Evolutionary conservation across 1,140 invertebrate species (phyloP).

Genomic region (Cataglyphis hispanica): DNA sequence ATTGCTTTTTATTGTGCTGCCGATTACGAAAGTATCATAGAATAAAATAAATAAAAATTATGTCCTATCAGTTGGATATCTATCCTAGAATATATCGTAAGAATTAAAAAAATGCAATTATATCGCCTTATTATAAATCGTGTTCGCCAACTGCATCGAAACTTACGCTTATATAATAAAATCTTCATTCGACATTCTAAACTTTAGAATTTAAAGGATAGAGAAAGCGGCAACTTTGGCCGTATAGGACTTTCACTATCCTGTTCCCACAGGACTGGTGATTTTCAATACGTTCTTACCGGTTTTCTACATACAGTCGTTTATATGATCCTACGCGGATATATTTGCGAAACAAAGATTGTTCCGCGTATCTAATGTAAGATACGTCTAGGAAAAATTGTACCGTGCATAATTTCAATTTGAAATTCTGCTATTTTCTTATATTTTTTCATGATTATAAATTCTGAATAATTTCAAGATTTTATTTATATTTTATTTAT

Average conservation of each 20-base stretch:
- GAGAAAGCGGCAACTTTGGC: constrained; percentile 65
- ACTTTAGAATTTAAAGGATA: constrained; percentile 10
- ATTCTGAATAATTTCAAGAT: too few relatives aligned
- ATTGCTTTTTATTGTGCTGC: background rate
- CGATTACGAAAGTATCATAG: background rate
- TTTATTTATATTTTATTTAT: too few relatives aligned
- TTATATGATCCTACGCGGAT: background rate
- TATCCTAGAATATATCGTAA: background rate
- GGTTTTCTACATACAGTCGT: background rate
- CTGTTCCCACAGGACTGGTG: constrained; percentile 20
- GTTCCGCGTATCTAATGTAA: background rate
- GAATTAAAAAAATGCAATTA: background rate
- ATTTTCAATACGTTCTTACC: background rate
- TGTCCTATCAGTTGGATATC: background rate
- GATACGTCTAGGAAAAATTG: background rate
- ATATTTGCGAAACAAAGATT: background rate
- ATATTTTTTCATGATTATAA: too few relatives aligned
- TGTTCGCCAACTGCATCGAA: constrained; percentile 5
- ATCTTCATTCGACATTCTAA: constrained; percentile 39
- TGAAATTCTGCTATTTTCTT: too few relatives aligned
- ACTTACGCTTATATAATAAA: constrained; percentile 21
- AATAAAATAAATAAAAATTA: background rate
- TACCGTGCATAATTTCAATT: too few relatives aligned
- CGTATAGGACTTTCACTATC: constrained; percentile 64
- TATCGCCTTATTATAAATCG: constrained; percentile 12